A percentile compares a stretch with the other conserved stretches of the same genome.
Conservation (phyloP, 2,888 invertebrate species). For the Amphipoea lucens region DNA sequence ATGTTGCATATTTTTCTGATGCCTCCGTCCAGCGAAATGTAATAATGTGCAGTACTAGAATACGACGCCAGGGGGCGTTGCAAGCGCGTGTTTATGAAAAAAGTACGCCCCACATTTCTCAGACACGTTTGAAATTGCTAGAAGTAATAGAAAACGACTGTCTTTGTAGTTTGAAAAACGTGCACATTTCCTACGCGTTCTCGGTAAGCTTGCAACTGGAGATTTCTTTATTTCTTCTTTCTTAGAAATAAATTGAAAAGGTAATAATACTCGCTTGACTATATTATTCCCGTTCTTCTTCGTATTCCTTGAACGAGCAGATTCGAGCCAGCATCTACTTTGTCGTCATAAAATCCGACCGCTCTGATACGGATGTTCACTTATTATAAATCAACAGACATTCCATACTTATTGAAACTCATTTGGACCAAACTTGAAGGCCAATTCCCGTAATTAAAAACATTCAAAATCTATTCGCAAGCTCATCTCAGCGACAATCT, state of each 20-base stretch:
- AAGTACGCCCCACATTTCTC: slow-evolving; percentile 39
- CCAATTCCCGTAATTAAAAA: no score
- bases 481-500: no score
- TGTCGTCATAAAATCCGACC: background rate
- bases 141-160: slow-evolving; percentile 50
- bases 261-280: background rate
- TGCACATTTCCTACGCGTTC: background rate
- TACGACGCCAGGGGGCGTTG: slow-evolving; percentile 27
- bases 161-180: slow-evolving; percentile 42
- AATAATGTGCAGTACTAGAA: slow-evolving; percentile 55
- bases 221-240: slow-evolving; percentile 12
- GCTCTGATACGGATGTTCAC: background rate
- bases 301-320: background rate
- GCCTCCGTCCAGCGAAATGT: slow-evolving; percentile 52
- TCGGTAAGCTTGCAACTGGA: background rate
- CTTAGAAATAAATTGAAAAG: slow-evolving; percentile 16
- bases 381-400: background rate
- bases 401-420: background rate
- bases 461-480: no score
- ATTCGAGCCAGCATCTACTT: background rate
- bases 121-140: slow-evolving; percentile 49
- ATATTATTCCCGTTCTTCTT: background rate
- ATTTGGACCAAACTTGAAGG: background rate
- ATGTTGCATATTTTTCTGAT: slow-evolving; percentile 58
- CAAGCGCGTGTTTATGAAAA: slow-evolving; percentile 28